Percentiles rank a stretch among this genome's conserved stretches.
Conservation (phyloP, 2,888 invertebrate species). For the Trichopoda pennipes region DNA sequence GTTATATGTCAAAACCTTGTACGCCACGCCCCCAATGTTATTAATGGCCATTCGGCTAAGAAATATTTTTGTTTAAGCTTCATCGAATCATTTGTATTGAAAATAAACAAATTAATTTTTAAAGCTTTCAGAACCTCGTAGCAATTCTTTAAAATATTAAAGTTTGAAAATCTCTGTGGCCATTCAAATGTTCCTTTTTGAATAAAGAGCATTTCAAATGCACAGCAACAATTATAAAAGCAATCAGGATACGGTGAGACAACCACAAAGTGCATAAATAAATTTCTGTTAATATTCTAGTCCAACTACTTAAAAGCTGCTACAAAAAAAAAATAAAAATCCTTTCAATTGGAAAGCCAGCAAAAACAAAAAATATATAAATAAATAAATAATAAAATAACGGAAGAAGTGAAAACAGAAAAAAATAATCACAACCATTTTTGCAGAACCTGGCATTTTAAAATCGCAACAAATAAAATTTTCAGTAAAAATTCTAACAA, state of each 20-base stretch:
- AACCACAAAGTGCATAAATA: slow-evolving; percentile 61
- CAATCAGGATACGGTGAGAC: not conserved
- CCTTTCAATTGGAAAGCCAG: not conserved
- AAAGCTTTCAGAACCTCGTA: too few relatives aligned
- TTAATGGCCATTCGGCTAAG: too few relatives aligned
- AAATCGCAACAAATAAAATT: slow-evolving; percentile 2
- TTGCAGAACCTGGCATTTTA: slow-evolving; percentile 9
- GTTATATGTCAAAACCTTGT: too few relatives aligned
- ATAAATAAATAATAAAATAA: slow-evolving; percentile 7
- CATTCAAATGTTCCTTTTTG: too few relatives aligned
- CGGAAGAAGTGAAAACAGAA: not conserved
- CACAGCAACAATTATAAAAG: slow-evolving; percentile 2
- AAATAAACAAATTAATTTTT: too few relatives aligned
- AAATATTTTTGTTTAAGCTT: too few relatives aligned
- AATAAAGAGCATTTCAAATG: slow-evolving; percentile 20
- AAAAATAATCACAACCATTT: not conserved
- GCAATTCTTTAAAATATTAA: too few relatives aligned
- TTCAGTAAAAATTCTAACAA: not conserved
- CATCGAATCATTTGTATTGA: too few relatives aligned
- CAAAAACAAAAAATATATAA: too few relatives aligned
- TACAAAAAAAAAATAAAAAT: slow-evolving; percentile 6
- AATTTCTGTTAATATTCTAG: slow-evolving; percentile 49
- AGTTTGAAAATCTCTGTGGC: too few relatives aligned
- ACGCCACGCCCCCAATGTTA: too few relatives aligned
- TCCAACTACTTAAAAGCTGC: slow-evolving; percentile 43